phyloP scores from a whole-genome alignment of 2,113 vertebrate species.

The Nerophis ophidion region DNA sequence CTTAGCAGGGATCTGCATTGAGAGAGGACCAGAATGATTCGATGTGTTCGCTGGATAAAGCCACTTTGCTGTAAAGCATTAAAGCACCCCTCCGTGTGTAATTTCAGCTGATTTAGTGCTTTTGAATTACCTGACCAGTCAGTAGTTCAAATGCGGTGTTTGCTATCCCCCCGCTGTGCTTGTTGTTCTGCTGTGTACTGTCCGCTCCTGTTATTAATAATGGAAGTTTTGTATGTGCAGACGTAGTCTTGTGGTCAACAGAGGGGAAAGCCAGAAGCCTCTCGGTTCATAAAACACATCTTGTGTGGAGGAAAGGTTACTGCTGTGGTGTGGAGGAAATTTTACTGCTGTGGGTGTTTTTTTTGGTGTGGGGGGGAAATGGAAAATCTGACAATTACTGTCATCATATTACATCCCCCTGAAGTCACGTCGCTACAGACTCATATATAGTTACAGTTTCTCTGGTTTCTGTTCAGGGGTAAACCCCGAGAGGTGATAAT shows the following conservation, averaged over 20 bases:
- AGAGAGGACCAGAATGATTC: background rate
- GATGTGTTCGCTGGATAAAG: background rate
- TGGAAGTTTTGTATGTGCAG: conserved; percentile 32
- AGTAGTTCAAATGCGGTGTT: conserved; percentile 20
- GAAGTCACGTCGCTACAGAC: conserved; percentile 33
- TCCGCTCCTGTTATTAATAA: conserved; percentile 26
- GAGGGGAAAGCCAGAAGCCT: conserved; percentile 13
- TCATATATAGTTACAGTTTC: conserved; percentile 27
- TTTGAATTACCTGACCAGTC: conserved; percentile 7
- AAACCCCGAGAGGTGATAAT: conserved; percentile 18
- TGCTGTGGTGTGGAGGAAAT: conserved; percentile 3
- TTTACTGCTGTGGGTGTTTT: conserved; percentile 11
- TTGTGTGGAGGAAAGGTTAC: conserved; percentile 5
- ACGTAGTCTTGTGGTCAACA: conserved; percentile 34
- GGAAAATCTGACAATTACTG: conserved; percentile 51
- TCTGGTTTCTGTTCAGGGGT: conserved; percentile 34
- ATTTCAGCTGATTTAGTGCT: conserved; percentile 1
- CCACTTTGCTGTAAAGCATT: conserved; percentile 5
- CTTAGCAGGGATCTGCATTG: background rate
- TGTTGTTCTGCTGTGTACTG: conserved; percentile 3
- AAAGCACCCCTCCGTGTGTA: background rate
- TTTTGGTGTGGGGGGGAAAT: conserved; percentile 24
- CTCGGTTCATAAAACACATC: conserved; percentile 10
- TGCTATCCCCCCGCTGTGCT: conserved; percentile 27
- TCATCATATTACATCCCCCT: conserved; percentile 29